Conservation (phyloP, 2,888 invertebrate genomes). For the Andrena minutula region DNA sequence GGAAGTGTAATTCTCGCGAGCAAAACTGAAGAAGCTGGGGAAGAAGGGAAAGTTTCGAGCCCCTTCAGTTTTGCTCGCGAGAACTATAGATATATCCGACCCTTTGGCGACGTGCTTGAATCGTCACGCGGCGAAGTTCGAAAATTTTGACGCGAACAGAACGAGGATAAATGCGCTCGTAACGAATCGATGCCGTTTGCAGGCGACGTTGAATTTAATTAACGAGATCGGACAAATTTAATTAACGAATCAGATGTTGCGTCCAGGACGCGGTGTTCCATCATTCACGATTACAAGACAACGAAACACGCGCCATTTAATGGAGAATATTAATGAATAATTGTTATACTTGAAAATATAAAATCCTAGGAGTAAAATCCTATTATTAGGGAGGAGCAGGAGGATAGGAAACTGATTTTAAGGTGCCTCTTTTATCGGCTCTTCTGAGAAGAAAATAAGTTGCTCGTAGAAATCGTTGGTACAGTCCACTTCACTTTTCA, state of each 20-base stretch:
- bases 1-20: too few relatives aligned
- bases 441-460: slow-evolving; percentile 14
- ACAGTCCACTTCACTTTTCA: not conserved
- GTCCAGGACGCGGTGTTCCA: not conserved
- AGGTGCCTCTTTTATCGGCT: not conserved
- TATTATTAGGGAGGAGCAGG: too few relatives aligned
- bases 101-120: too few relatives aligned
- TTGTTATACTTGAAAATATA: too few relatives aligned
- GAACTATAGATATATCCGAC: too few relatives aligned
- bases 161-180: not conserved
- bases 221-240: slow-evolving; percentile 43
- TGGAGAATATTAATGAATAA: not conserved
- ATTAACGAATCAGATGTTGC: slow-evolving; percentile 26
- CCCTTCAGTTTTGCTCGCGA: too few relatives aligned
- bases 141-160: not conserved
- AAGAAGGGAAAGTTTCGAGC: too few relatives aligned
- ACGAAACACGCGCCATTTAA: slow-evolving; percentile 2
- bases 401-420: not conserved
- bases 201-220: slow-evolving; percentile 52
- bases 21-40: too few relatives aligned
- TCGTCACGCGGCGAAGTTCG: not conserved
- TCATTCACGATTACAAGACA: slow-evolving; percentile 1
- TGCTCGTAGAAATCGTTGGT: slow-evolving; percentile 2
- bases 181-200: slow-evolving; percentile 41
- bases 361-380: too few relatives aligned